A percentile compares a stretch with the other conserved stretches of the same genome.
Conservation (phyloP, 2,113 vertebrate species). For the Sminthopsis crassicaudata region DNA sequence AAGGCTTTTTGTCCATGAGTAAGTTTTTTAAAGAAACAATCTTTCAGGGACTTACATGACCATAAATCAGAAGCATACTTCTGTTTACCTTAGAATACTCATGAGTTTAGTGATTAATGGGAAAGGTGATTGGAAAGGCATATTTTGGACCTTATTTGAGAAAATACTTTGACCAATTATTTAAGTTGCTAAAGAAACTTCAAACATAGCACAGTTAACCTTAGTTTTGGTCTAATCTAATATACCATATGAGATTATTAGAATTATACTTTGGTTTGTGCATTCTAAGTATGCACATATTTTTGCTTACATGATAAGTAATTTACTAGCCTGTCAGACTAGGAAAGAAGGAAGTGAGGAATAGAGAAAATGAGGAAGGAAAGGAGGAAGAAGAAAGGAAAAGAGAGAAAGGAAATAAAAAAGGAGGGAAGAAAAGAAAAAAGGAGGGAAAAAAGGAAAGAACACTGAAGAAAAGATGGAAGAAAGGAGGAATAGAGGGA, state of each 20-base stretch:
- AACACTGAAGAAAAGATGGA: too few species aligned
- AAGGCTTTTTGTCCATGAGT: slow-evolving; percentile 20
- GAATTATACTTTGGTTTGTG: neutral
- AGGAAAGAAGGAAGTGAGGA: neutral
- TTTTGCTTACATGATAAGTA: slow-evolving; percentile 1
- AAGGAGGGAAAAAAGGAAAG: too few species aligned
- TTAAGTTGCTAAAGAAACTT: neutral
- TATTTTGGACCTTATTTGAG: slow-evolving; percentile 3
- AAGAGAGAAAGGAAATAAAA: too few species aligned
- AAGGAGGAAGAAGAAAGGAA: too few species aligned
- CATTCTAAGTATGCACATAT: slow-evolving; percentile 16
- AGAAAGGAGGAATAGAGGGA: too few species aligned
- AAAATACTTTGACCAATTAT: neutral
- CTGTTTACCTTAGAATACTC: slow-evolving; percentile 20
- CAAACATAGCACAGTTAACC: neutral
- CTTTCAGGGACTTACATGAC: neutral
- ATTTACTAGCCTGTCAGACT: neutral
- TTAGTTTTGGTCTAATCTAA: neutral
- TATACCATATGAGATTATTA: neutral
- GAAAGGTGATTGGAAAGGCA: neutral
- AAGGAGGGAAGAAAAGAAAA: too few species aligned
- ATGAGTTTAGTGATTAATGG: slow-evolving; percentile 3
- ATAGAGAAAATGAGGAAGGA: too few species aligned
- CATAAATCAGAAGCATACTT: slow-evolving; percentile 2
- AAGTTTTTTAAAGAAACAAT: slow-evolving; percentile 44